Conservation (phyloP, 2,113 vertebrate genomes). For the Oxygymnocypris stewartii region DNA sequence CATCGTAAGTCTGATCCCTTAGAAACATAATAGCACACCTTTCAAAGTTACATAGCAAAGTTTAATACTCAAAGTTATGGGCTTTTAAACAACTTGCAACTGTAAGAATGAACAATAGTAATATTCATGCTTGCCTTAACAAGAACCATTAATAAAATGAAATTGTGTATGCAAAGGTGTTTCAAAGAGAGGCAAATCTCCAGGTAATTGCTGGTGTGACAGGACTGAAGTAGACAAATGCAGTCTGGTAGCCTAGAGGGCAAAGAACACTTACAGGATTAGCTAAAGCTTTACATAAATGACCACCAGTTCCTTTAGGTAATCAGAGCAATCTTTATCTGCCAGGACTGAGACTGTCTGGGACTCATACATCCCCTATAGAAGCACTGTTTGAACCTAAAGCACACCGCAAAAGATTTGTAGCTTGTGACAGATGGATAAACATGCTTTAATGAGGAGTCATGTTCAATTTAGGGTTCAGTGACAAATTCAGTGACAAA, state of each 20-base stretch:
- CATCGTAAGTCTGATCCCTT: neutral
- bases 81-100: neutral
- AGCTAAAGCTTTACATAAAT: slow-evolving; percentile 35
- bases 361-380: neutral
- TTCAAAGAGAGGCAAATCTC: slow-evolving; percentile 4
- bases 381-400: slow-evolving; percentile 1
- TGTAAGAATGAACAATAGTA: neutral
- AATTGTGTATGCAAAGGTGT: neutral
- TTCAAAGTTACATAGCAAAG: neutral
- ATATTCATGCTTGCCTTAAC: neutral
- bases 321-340: slow-evolving; percentile 34
- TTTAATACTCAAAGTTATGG: neutral
- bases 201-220: neutral
- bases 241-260: slow-evolving; percentile 54
- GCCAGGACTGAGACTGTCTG: slow-evolving; percentile 16
- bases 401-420: neutral
- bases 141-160: neutral
- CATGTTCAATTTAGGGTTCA: slow-evolving; percentile 14
- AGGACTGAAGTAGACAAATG: slow-evolving; percentile 59
- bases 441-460: slow-evolving; percentile 18
- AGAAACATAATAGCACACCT: neutral
- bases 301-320: slow-evolving; percentile 3
- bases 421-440: slow-evolving; percentile 4
- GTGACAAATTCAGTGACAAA: neutral
- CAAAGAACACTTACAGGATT: slow-evolving; percentile 55